Percentiles rank a stretch among this genome's conserved stretches.
Evolutionary conservation across 2,113 vertebrate species (phyloP).

Genomic region (Oryzias javanicus): DNA sequence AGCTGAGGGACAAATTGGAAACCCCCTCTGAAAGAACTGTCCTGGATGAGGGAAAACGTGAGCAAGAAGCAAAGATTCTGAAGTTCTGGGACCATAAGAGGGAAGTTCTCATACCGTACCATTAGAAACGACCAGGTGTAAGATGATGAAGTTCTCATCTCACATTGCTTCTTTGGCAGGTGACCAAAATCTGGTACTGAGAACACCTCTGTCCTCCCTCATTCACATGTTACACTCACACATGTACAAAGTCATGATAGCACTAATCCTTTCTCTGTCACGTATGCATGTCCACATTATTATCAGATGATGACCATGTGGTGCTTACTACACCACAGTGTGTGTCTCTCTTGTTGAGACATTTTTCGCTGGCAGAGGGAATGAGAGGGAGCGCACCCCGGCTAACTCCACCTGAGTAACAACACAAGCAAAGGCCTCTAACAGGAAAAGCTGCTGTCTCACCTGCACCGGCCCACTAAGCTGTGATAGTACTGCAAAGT

Average conservation of each 20-base stretch:
- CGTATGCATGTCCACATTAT: constrained; percentile 20
- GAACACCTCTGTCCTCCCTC: constrained; percentile 51
- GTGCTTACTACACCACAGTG: constrained; percentile 1
- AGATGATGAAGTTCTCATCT: constrained; percentile 71
- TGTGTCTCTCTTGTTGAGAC: constrained; percentile 6
- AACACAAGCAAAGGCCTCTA: constrained; percentile 59
- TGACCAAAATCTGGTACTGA: constrained; percentile 62
- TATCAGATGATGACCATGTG: constrained; percentile 14
- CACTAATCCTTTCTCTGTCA: constrained; percentile 50
- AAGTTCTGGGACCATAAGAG: constrained; percentile 33
- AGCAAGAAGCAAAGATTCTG: constrained; percentile 27
- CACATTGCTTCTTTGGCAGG: constrained; percentile 65
- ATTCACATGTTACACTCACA: constrained; percentile 31
- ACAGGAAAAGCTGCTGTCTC: constrained; percentile 75
- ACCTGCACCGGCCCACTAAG: constrained; percentile 63
- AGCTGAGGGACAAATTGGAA: too few relatives aligned
- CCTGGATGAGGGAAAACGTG: constrained; percentile 35
- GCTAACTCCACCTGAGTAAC: constrained; percentile 61
- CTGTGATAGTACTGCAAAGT: constrained; percentile 58
- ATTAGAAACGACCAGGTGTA: constrained; percentile 65
- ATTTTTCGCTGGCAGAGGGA: constrained; percentile 13
- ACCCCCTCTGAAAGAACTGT: too few relatives aligned
- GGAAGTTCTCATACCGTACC: constrained; percentile 46
- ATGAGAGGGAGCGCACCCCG: constrained; percentile 16
- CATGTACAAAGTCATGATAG: constrained; percentile 38